A percentile compares a stretch with the other conserved stretches of the same genome.
Conservation (phyloP, 1,140 invertebrate species). For the Teleopsis dalmanni region DNA sequence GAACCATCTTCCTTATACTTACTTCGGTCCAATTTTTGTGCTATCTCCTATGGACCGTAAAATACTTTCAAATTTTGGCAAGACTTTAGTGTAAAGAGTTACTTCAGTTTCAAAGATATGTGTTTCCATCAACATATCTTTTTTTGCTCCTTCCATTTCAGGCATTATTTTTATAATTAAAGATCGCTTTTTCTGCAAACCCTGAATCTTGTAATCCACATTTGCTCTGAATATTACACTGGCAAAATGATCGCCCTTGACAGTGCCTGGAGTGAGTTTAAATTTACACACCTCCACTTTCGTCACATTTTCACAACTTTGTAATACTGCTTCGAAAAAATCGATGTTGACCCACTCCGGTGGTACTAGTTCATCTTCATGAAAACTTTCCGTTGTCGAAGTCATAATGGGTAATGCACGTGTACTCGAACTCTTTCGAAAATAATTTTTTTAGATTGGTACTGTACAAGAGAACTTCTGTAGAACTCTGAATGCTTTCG, state of each 20-base stretch:
- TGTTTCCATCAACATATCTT: neutral
- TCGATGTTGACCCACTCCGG: constrained; percentile 13
- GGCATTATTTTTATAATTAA: constrained; percentile 7
- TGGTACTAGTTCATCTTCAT: constrained; percentile 15
- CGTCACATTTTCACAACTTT: too few relatives aligned
- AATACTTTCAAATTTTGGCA: constrained; percentile 3
- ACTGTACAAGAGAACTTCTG: too few relatives aligned
- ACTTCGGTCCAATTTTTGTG: constrained; percentile 3
- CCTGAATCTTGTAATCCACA: constrained; percentile 6
- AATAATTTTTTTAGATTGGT: too few relatives aligned
- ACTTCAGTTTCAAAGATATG: constrained; percentile 12
- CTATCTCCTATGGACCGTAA: neutral
- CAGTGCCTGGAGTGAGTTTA: constrained; percentile 14
- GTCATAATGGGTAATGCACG: too few relatives aligned
- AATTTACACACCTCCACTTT: too few relatives aligned
- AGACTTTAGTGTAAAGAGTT: constrained; percentile 2
- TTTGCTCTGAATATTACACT: constrained; percentile 18
- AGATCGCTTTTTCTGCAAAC: constrained; percentile 1
- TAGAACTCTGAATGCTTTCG: too few relatives aligned
- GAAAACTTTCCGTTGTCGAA: too few relatives aligned
- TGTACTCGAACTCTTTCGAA: too few relatives aligned
- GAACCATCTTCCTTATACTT: too few relatives aligned
- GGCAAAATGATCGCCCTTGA: constrained; percentile 20
- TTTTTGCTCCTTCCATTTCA: constrained; percentile 5
- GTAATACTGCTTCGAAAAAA: too few relatives aligned